Base-by-base conservation (phyloP, 2,888 invertebrate species). In the Aspidapion aeneum region DNA sequence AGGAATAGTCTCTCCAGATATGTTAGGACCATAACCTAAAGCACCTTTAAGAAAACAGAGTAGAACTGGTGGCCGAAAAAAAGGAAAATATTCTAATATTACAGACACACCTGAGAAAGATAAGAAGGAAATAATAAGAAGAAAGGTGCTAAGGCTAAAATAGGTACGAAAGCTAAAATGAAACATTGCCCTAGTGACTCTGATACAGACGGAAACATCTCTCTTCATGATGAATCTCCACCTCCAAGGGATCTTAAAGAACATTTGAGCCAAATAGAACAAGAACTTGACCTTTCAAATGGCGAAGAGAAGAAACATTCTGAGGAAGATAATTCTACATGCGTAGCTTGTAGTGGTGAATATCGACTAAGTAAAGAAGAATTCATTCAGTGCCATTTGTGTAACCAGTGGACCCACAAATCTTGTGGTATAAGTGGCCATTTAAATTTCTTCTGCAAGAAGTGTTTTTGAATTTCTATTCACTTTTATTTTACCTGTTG, bases 31-130 rank as follows among this genome's bases (percentile, higher is more conserved):
- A 54, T 63, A 61, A 48, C 58, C 64, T 18, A 61, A 57, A n/a
- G 61, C 64, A 1, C 16, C 35, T 18, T 57, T 58, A 55, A 58
- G 52, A 18, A 55, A 56, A 54, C 19, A 1, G 18, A 58, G 18
- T 12, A 16, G 12, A 49, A 17, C 35, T 55, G 58, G 59, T 9
- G 21, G 57, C n/a, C 55, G 52, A 50, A 35, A 35, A 35, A 63
- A 63, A 18, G 61, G 60, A 22, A 62, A 62, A 58, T 58, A 50
- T 22, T 48, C 57, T 9, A 48, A 62, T 5, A 60, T 62, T 19
- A 64, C 62, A 48, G 49, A 62, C 62, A 20, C 62, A 35, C 35
- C 62, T 2, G 60, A 66, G 49, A 64, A 66, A 21, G 60, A 62
- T 17, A 58, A 57, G 51, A 18, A 52, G 3, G 16, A 52, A 9